A percentile compares a stretch with the other conserved stretches of the same genome.
Evolutionary conservation across 2,797 vertebrate genomes (phyloP).

Genomic region (Sciurus vulgaris): DNA sequence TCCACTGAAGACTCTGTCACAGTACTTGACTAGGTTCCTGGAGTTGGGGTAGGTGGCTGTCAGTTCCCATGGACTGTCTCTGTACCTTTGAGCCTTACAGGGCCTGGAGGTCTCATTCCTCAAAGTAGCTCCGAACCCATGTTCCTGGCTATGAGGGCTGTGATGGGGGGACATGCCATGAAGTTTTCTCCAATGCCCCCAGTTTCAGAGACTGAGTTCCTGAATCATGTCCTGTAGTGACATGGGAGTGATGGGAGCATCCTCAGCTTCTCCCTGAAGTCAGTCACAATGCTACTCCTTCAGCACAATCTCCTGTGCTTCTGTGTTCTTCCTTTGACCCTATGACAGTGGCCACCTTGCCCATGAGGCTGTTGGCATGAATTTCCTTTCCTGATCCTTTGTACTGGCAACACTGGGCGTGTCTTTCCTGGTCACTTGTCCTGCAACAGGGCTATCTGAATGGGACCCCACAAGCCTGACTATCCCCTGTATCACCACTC

Average conservation of each 20-base stretch:
- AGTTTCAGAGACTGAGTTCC: background rate
- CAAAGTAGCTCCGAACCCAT: no score
- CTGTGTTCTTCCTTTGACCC: no score
- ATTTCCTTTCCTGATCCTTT: background rate
- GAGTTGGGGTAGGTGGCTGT: background rate
- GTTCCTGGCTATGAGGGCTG: background rate
- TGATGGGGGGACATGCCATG: background rate
- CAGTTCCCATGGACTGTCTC: background rate
- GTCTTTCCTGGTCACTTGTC: no score
- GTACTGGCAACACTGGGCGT: background rate
- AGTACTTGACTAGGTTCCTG: background rate
- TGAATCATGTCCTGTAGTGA: background rate
- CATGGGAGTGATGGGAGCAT: background rate
- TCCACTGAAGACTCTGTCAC: background rate
- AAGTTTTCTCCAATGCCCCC: background rate
- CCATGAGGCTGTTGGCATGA: background rate
- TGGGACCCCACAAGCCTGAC: no score
- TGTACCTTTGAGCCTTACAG: background rate
- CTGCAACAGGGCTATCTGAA: no score
- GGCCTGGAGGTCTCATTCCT: background rate
- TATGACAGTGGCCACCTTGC: background rate
- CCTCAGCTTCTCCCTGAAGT: background rate
- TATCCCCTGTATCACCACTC: background rate
- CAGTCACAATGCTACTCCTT: background rate
- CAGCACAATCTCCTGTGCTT: background rate